Percentiles rank a stretch among this genome's conserved stretches.
Conservation (phyloP, 2,113 vertebrate genomes). For the Acrocephalus arundinaceus region DNA sequence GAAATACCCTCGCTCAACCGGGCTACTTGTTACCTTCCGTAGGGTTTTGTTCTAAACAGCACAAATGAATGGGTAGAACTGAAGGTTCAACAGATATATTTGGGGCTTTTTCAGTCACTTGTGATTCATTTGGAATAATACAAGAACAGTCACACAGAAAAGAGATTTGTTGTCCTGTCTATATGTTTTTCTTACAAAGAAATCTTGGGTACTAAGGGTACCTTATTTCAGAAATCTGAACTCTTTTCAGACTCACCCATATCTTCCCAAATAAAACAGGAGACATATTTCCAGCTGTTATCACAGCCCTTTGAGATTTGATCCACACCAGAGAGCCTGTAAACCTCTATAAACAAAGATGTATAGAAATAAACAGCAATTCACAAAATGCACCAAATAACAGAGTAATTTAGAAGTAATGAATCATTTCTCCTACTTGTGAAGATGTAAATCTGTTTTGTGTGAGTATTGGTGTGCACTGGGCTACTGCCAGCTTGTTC, state of each 20-base stretch:
- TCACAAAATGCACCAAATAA: not conserved
- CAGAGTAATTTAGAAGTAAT: not conserved
- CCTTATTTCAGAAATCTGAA: not conserved
- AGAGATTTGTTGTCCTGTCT: not conserved
- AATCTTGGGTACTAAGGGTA: not conserved
- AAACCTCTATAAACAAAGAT: not conserved
- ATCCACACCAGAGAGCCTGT: not conserved
- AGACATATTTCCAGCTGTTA: not conserved
- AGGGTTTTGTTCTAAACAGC: not conserved
- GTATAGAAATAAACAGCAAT: not conserved
- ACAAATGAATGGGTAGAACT: not conserved
- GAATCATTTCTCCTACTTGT: not conserved
- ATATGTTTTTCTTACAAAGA: not conserved
- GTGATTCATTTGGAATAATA: not conserved
- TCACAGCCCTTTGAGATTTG: not conserved
- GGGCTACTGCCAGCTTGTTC: not conserved
- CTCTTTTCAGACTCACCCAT: not conserved
- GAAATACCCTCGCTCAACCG: not conserved
- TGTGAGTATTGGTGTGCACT: not conserved
- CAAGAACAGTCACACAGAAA: not conserved
- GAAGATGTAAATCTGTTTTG: not conserved
- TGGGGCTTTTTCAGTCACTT: not conserved
- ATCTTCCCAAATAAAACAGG: not conserved
- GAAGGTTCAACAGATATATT: not conserved
- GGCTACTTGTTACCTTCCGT: not conserved